These are phyloP conservation scores for Miichthys miiuy DNA, from an alignment of 2,797 vertebrate species.

Conservation along the genomic window DNA sequence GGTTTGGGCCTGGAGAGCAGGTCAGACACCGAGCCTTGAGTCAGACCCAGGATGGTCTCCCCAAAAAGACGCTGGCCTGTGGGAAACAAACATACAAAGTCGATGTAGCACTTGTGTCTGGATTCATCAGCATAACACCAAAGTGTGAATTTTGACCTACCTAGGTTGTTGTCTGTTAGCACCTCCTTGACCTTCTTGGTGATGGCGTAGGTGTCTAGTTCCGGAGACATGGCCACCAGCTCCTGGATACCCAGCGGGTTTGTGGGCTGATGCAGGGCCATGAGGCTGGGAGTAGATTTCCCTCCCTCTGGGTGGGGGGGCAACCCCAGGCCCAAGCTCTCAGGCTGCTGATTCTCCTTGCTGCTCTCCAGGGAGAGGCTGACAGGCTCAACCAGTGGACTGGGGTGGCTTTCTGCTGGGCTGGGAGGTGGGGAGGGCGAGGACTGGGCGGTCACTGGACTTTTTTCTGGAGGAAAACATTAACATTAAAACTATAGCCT, in stretches of 20 bases:
- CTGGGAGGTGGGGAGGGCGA: conserved; percentile 94
- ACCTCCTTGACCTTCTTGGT: conserved; percentile 99
- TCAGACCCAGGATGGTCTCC: conserved; percentile 97
- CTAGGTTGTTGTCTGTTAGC: conserved; percentile 98
- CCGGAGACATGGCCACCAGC: conserved; percentile 95
- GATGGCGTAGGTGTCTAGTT: conserved; percentile 96
- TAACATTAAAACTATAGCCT: neutral
- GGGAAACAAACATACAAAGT: conserved; percentile 51
- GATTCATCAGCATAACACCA: neutral
- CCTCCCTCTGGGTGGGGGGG: conserved; percentile 79
- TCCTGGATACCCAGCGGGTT: conserved; percentile 94
- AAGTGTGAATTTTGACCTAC: conserved; percentile 76
- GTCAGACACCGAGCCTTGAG: conserved; percentile 98
- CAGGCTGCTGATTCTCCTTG: conserved; percentile 97
- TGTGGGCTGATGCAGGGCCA: conserved; percentile 82
- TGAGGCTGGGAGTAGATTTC: conserved; percentile 82
- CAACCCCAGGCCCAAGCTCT: conserved; percentile 80
- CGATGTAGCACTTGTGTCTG: neutral
- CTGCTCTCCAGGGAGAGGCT: conserved; percentile 93
- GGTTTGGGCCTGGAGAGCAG: conserved; percentile 98
- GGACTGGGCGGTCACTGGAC: conserved; percentile 87
- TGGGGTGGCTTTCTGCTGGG: conserved; percentile 88
- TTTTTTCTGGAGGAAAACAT: conserved; percentile 81
- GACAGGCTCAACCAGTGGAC: conserved; percentile 89
- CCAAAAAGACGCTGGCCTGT: conserved; percentile 97